Conservation (phyloP, 2,888 invertebrate genomes). For the Lycia hirtaria region DNA sequence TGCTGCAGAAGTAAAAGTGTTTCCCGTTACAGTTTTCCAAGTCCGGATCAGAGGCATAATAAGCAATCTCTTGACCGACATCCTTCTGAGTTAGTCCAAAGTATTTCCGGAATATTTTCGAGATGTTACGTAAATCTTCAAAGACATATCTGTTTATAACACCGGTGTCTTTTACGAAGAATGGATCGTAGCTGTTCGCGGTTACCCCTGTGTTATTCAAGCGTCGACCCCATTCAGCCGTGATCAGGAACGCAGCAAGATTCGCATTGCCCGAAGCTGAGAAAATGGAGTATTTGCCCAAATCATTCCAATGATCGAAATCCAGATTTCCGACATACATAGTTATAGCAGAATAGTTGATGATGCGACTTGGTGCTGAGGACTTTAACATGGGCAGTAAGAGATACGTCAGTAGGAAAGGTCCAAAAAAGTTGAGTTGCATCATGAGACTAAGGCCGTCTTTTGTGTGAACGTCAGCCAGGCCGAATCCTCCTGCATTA, state of each 20-base stretch:
- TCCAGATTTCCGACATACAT: slow-evolving; percentile 79
- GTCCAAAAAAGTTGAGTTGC: slow-evolving; percentile 90
- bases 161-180: slow-evolving; percentile 66
- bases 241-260: slow-evolving; percentile 87
- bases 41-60: slow-evolving; percentile 61
- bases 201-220: slow-evolving; percentile 86
- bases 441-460: slow-evolving; percentile 88
- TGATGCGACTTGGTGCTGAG: slow-evolving; percentile 86
- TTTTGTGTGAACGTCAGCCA: slow-evolving; percentile 78
- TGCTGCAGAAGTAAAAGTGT: slow-evolving; percentile 66
- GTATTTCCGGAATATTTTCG: slow-evolving; percentile 54
- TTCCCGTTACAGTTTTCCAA: slow-evolving; percentile 59
- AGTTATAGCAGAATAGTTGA: slow-evolving; percentile 86
- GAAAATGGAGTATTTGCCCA: slow-evolving; percentile 59
- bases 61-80: slow-evolving; percentile 64
- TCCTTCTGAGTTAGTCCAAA: slow-evolving; percentile 65
- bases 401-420: slow-evolving; percentile 89
- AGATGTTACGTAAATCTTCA: slow-evolving; percentile 45
- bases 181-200: slow-evolving; percentile 87
- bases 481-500: slow-evolving; percentile 84
- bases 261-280: slow-evolving; percentile 75
- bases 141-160: slow-evolving; percentile 59
- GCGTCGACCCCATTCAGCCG: slow-evolving; percentile 83
- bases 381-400: slow-evolving; percentile 81
- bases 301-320: slow-evolving; percentile 72